phyloP scores from a whole-genome alignment of 2,797 vertebrate genomes.

The Dendrocincla tyrannina region DNA sequence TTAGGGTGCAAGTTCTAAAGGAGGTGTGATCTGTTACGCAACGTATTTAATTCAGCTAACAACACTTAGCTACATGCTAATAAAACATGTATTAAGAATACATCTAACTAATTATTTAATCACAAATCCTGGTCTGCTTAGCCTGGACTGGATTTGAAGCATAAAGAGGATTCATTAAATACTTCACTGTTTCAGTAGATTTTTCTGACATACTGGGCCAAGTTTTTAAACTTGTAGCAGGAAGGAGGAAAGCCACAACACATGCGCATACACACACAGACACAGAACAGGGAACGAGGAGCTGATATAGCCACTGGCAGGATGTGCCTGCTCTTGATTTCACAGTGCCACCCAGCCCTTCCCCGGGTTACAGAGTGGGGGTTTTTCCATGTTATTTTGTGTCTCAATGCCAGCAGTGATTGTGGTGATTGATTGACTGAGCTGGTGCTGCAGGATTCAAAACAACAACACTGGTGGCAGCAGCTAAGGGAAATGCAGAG shows the following conservation, averaged over 20 bases:
- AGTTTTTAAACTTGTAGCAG: neutral
- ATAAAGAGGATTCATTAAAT: neutral
- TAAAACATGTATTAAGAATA: neutral
- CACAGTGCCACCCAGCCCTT: conserved; percentile 20
- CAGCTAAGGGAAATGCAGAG: neutral
- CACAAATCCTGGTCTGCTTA: neutral
- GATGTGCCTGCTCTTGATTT: conserved; percentile 16
- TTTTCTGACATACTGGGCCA: neutral
- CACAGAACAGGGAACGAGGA: neutral
- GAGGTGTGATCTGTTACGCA: conserved; percentile 7
- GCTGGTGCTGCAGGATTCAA: conserved; percentile 39
- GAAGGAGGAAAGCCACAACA: neutral
- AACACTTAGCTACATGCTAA: conserved; percentile 8
- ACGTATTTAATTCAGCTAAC: neutral
- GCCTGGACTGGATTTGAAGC: neutral
- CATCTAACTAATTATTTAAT: neutral
- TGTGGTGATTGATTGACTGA: conserved; percentile 44
- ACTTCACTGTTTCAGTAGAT: neutral
- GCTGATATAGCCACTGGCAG: neutral
- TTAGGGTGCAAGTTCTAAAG: neutral
- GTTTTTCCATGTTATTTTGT: neutral
- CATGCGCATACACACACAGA: neutral
- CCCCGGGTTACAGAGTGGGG: neutral
- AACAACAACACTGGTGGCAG: neutral
- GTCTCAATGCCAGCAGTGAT: neutral